Evolutionary conservation across 2,888 invertebrate species (phyloP).

Genomic region (Nephrocerus scutellatus): DNA sequence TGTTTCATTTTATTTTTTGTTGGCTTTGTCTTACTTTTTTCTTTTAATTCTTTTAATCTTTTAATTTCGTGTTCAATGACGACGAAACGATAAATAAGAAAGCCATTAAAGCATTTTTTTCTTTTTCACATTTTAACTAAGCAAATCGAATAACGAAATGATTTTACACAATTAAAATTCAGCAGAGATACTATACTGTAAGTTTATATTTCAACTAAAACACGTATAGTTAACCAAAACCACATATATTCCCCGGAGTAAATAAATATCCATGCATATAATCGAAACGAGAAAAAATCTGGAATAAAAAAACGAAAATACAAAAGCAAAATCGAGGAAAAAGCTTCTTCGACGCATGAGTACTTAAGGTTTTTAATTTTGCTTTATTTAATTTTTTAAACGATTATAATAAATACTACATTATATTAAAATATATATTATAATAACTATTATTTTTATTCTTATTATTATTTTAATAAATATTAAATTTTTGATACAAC

Average conservation of each 20-base stretch:
- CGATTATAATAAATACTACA: slow-evolving; percentile 18
- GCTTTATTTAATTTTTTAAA: slow-evolving; percentile 22
- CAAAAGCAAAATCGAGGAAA: slow-evolving; percentile 5
- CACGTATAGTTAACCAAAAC: too few species aligned
- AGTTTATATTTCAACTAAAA: too few species aligned
- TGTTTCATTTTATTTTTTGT: slow-evolving; percentile 7
- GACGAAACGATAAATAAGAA: neutral
- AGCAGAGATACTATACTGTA: too few species aligned
- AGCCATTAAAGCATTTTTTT: too few species aligned
- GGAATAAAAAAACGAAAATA: slow-evolving; percentile 6
- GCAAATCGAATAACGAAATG: too few species aligned
- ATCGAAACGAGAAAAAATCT: slow-evolving; percentile 4
- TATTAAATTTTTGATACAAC: slow-evolving; percentile 22
- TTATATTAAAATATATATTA: slow-evolving; percentile 20
- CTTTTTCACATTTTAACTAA: too few species aligned
- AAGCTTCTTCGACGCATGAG: slow-evolving; percentile 23
- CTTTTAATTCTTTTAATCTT: slow-evolving; percentile 12
- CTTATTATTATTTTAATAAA: slow-evolving; percentile 25
- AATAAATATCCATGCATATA: slow-evolving; percentile 5
- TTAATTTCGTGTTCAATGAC: slow-evolving; percentile 1
- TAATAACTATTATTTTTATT: slow-evolving; percentile 22
- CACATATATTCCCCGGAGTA: too few species aligned
- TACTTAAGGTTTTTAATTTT: slow-evolving; percentile 21
- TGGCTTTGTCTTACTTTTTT: too few species aligned
- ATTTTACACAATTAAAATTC: too few species aligned